Percentiles rank a stretch among this genome's conserved stretches.
Evolutionary conservation across 1,140 invertebrate genomes (phyloP).

Genomic region (Reticulitermes speratus): DNA sequence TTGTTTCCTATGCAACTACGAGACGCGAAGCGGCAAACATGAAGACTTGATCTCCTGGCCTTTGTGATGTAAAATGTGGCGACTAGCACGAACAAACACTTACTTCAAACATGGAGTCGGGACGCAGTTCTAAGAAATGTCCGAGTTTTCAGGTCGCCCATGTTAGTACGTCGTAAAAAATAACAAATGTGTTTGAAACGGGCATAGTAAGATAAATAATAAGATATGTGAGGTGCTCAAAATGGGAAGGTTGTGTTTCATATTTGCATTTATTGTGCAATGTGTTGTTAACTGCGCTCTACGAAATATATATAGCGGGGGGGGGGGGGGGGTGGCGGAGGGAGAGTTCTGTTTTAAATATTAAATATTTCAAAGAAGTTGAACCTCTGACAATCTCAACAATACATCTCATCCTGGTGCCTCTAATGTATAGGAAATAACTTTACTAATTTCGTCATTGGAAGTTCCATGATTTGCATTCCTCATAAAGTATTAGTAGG

Average conservation of each 20-base stretch:
- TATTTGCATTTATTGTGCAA: conserved; percentile 5
- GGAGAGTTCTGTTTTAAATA: background rate
- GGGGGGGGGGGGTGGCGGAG: no score
- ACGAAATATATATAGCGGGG: background rate
- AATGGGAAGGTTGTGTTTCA: background rate
- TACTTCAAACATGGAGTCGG: background rate
- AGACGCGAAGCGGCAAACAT: background rate
- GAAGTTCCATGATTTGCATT: no score
- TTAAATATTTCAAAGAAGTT: background rate
- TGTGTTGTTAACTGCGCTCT: background rate
- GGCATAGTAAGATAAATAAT: background rate
- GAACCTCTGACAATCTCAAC: no score
- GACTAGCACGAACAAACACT: background rate
- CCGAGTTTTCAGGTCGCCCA: background rate
- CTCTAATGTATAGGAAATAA: no score
- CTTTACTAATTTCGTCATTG: no score
- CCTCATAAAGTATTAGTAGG: no score
- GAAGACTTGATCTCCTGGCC: background rate
- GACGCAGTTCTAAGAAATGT: background rate
- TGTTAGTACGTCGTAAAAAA: conserved; percentile 16
- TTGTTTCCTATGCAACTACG: background rate
- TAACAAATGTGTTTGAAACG: background rate
- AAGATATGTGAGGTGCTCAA: background rate
- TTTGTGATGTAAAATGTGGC: background rate
- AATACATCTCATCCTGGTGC: no score